Evolutionary conservation across 2,113 vertebrate genomes (phyloP).

Genomic region (Chloebia gouldiae): DNA sequence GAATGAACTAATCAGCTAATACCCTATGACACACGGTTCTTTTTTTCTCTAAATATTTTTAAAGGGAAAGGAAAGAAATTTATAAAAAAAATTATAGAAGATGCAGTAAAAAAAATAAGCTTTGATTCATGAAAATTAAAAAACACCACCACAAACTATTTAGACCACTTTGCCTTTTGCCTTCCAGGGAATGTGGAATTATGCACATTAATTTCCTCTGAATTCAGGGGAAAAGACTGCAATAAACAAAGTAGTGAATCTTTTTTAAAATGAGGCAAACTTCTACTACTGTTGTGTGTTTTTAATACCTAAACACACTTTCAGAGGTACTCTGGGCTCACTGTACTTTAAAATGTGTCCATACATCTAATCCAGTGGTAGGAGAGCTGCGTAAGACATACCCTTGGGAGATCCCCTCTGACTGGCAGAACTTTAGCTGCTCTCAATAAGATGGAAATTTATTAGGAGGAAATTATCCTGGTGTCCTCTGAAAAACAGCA

Average conservation of each 20-base stretch:
- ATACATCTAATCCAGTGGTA: conserved; percentile 5
- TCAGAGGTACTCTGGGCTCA: not conserved
- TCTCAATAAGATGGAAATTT: conserved; percentile 68
- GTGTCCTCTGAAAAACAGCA: conserved; percentile 69
- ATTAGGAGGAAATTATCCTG: conserved; percentile 72
- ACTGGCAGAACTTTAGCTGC: conserved; percentile 32
- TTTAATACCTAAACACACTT: not conserved
- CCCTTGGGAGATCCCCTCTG: conserved; percentile 47
- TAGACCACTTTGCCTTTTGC: not conserved
- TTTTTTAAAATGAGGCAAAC: not conserved
- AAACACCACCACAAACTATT: conserved; percentile 21
- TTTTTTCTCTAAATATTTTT: conserved; percentile 31
- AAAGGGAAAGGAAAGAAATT: conserved; percentile 26
- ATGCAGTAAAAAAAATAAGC: not conserved
- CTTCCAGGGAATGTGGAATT: conserved; percentile 30
- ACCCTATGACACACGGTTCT: conserved; percentile 29
- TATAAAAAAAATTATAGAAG: conserved; percentile 11
- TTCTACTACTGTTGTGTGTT: not conserved
- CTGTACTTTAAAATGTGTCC: not conserved
- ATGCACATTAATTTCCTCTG: conserved; percentile 32
- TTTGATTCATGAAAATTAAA: conserved; percentile 34
- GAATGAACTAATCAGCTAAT: conserved; percentile 47
- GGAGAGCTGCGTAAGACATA: not conserved
- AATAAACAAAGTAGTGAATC: not conserved
- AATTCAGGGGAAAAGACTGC: not conserved